These are phyloP conservation scores for Ephestia elutella DNA, from an alignment of 1,140 invertebrate species.

Conservation along the genomic window DNA sequence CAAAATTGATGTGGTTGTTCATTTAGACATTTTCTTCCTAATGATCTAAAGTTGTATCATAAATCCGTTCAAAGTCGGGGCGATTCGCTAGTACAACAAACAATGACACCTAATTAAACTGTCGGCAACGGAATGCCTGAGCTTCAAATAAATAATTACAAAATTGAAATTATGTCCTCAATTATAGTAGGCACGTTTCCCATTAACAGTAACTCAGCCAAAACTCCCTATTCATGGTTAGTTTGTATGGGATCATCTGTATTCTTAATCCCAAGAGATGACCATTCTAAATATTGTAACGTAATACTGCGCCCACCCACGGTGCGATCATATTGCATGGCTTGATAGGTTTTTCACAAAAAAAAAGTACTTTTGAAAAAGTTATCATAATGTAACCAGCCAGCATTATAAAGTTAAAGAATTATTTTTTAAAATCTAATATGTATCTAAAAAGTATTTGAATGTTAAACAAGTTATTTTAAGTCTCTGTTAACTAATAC, in stretches of 20 bases:
- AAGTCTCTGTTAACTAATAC: no score
- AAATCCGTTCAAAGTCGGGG: no score
- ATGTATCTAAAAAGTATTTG: no score
- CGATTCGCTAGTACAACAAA: background rate
- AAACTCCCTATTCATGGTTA: slow-evolving; percentile 3
- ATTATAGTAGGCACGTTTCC: background rate
- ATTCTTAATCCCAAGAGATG: slow-evolving; percentile 7
- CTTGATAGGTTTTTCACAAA: background rate
- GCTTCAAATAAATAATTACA: background rate
- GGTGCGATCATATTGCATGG: background rate
- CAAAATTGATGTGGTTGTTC: no score
- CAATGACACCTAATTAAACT: background rate
- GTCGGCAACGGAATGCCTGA: background rate
- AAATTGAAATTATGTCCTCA: background rate
- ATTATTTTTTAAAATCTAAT: no score
- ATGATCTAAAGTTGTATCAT: no score
- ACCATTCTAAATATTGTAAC: slow-evolving; percentile 10
- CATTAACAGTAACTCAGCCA: slow-evolving; percentile 10
- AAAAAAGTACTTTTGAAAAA: background rate
- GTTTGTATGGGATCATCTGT: slow-evolving; percentile 4
- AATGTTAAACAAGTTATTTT: no score
- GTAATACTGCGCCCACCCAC: background rate
- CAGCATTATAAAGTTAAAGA: no score
- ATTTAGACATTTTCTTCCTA: no score
- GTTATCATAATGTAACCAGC: no score